phyloP scores from a whole-genome alignment of 2,113 vertebrate genomes.

The Willisornis vidua region DNA sequence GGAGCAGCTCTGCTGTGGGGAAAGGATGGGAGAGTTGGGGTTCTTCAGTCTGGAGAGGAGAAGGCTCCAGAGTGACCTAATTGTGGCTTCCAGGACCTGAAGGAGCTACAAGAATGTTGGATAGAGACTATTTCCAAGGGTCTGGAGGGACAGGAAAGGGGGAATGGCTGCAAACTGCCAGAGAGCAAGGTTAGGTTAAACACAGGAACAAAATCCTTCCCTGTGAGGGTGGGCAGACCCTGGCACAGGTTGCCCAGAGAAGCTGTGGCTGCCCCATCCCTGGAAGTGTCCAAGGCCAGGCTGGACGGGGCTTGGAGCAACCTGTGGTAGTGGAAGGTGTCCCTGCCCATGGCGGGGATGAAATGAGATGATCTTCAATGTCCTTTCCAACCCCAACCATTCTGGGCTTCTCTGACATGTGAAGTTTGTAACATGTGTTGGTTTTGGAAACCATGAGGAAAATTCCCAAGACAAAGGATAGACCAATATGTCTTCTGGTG shows the following conservation, averaged over 20 bases:
- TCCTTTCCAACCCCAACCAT: background rate
- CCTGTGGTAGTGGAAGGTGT: background rate
- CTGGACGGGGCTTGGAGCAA: background rate
- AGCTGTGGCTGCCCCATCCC: background rate
- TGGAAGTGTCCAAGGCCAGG: background rate
- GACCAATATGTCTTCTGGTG: rapidly evolving
- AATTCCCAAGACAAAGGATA: background rate
- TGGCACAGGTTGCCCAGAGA: background rate
- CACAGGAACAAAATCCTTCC: background rate
- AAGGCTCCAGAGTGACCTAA: background rate
- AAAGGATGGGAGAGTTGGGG: background rate
- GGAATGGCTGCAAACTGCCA: background rate
- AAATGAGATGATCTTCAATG: background rate
- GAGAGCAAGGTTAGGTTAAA: background rate
- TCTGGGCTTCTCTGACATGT: background rate
- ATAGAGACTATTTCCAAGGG: background rate
- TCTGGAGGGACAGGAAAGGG: background rate
- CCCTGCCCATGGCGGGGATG: background rate
- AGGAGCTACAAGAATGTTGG: background rate
- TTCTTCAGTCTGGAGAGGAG: background rate
- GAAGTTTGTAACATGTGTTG: background rate
- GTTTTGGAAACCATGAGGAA: background rate
- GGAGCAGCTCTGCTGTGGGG: background rate
- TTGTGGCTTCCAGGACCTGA: background rate
- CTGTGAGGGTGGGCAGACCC: background rate